These are phyloP conservation scores for Rhizomys pruinosus DNA, from an alignment of 2,113 vertebrate genomes.

Conservation along the genomic window DNA sequence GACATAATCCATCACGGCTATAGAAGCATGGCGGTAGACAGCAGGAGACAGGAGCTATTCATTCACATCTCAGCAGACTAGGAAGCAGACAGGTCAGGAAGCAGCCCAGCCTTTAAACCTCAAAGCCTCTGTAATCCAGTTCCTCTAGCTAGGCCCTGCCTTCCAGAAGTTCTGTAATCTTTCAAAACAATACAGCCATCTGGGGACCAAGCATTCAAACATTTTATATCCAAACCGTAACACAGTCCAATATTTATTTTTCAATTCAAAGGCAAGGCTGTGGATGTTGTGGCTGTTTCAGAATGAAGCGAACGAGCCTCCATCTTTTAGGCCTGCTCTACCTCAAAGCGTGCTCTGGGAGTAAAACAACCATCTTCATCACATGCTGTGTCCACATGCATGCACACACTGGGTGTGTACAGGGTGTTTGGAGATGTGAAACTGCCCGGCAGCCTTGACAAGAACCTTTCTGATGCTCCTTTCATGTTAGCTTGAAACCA, in stretches of 20 bases:
- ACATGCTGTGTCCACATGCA: accelerated
- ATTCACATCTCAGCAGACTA: not conserved
- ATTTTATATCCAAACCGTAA: not conserved
- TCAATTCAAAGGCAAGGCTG: not conserved
- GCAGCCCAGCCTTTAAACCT: not conserved
- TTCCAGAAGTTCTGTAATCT: not conserved
- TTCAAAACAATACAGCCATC: not conserved
- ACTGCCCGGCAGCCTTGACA: not conserved
- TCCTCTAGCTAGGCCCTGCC: not conserved
- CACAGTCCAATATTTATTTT: not conserved
- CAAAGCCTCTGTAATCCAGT: not conserved
- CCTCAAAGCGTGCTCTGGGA: not conserved
- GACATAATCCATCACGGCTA: not conserved
- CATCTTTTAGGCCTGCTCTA: not conserved
- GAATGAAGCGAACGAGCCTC: not conserved
- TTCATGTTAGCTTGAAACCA: not conserved
- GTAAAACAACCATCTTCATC: not conserved
- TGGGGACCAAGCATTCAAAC: not conserved
- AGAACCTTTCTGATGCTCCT: not conserved
- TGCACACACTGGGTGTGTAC: too few species aligned
- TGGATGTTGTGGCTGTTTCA: not conserved
- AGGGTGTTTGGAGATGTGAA: not conserved
- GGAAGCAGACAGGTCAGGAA: not conserved
- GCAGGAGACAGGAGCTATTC: not conserved
- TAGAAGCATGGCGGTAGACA: too few species aligned